Base-by-base conservation (phyloP, 2,113 vertebrate species). In the Rallus limicola region DNA sequence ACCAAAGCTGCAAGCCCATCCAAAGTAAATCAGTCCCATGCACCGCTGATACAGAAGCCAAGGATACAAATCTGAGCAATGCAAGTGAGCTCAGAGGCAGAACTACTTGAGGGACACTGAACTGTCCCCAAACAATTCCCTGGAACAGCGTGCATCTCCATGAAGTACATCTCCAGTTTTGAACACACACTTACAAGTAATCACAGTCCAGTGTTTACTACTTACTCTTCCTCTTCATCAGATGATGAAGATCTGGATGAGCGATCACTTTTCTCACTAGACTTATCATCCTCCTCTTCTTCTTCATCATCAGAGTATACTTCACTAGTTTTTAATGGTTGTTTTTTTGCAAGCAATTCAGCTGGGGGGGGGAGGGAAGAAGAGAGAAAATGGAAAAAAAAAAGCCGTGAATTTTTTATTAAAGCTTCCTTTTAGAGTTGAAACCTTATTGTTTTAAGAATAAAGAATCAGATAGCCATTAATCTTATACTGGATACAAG, bases 261-360 rank as follows among this genome's bases (percentile, higher is more conserved):
- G 17, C 98, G 98, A 93, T 99, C 99, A 26, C 99, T 99, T 97
- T 99, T 99, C 75, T 99, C 99, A 23, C 99, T 99, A 53, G 99
- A 99, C 88, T 99, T 99, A 95, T 99, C 99, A 52, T 99, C 99
- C 52, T 99, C 99, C 76, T 99, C 99, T 59, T 99, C 99, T 38
- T 99, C 99, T 94, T 99, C 99, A 62, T 99, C 99, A 26, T 99
- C 99, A 24, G 99, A 99, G 92, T 99, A 99, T 11, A 99, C 99
- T 95, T 99, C 99, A 60, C 99, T 99, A 16, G 99, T 99, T 97
- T 99, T 99, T 94, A 99, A 98, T 40, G 99, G 99, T 93, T 99
- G 98, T 53, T 99, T 99, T 97, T 99, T 99, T 90, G 99, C 98
- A 86, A 99, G 98, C 69, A 99, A 98, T 78, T 99, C 99, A 77